A percentile compares a stretch with the other conserved stretches of the same genome.
Evolutionary conservation across 2,797 vertebrate genomes (phyloP).

Genomic region (Sarcoramphus papa): DNA sequence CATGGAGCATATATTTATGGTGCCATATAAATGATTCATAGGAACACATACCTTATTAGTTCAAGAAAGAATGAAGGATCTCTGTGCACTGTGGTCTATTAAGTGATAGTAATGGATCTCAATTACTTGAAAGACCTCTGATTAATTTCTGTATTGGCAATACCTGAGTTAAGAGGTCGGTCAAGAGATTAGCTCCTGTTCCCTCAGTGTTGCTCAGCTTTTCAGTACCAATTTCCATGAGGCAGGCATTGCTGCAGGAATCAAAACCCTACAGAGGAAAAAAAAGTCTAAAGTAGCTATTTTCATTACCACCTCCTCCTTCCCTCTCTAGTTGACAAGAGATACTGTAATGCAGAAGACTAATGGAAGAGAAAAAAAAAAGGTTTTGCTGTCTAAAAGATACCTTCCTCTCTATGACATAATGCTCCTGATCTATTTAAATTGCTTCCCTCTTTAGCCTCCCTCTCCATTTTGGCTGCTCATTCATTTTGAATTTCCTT

Average conservation of each 20-base stretch:
- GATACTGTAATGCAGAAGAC: background rate
- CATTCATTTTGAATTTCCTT: slow-evolving; percentile 27
- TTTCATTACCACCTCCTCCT: background rate
- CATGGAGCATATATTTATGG: rapidly evolving
- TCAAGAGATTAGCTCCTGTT: slow-evolving; percentile 16
- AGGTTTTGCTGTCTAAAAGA: background rate
- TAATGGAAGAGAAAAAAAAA: background rate
- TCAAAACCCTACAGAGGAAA: background rate
- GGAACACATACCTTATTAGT: background rate
- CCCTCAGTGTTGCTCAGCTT: background rate
- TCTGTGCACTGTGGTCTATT: background rate
- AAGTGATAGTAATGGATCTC: slow-evolving; percentile 47
- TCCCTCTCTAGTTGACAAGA: background rate
- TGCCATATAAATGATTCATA: slow-evolving; percentile 8
- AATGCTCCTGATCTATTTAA: slow-evolving; percentile 15
- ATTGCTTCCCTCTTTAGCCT: background rate
- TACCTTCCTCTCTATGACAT: background rate
- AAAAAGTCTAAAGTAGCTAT: background rate
- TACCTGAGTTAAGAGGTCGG: background rate
- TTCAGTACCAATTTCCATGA: background rate
- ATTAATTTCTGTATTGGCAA: slow-evolving; percentile 51
- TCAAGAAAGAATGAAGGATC: slow-evolving; percentile 31
- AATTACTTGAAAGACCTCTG: slow-evolving; percentile 45
- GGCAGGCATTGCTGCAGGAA: background rate
- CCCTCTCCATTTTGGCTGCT: background rate